phyloP scores from a whole-genome alignment of 2,888 invertebrate species.

The Drosophila sordidula region DNA sequence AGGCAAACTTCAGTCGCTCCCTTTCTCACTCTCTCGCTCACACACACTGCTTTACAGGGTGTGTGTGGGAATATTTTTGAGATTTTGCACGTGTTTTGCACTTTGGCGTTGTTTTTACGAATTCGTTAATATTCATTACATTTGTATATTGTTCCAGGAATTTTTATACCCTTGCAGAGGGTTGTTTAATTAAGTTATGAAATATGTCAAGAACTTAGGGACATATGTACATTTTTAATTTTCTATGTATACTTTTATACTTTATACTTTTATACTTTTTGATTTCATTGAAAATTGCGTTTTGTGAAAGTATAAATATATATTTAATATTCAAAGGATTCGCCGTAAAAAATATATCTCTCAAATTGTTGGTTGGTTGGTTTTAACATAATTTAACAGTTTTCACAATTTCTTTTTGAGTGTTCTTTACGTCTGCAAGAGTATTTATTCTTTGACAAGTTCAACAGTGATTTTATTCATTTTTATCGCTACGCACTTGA shows the following conservation, averaged over 20 bases:
- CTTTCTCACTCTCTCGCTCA: neutral
- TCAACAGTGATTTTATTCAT: neutral
- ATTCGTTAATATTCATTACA: constrained; percentile 78
- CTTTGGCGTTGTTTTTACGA: constrained; percentile 41
- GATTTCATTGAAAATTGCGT: no score
- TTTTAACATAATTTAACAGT: no score
- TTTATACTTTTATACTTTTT: no score
- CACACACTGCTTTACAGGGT: neutral
- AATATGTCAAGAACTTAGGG: neutral
- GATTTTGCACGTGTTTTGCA: constrained; percentile 71
- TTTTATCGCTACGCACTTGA: constrained; percentile 29
- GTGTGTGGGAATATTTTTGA: constrained; percentile 69
- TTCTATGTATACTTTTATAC: no score
- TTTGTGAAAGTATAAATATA: no score
- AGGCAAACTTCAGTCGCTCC: constrained; percentile 37
- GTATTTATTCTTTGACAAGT: neutral
- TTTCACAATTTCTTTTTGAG: no score
- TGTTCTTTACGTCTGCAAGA: neutral
- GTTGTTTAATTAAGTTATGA: neutral
- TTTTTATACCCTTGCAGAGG: constrained; percentile 6
- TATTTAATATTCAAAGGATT: no score
- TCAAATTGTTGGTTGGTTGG: no score
- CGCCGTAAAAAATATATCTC: no score
- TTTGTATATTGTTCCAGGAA: constrained; percentile 47
- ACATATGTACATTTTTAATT: no score